Conservation (phyloP, 1,140 invertebrate species). For the Apolygus lucorum region DNA sequence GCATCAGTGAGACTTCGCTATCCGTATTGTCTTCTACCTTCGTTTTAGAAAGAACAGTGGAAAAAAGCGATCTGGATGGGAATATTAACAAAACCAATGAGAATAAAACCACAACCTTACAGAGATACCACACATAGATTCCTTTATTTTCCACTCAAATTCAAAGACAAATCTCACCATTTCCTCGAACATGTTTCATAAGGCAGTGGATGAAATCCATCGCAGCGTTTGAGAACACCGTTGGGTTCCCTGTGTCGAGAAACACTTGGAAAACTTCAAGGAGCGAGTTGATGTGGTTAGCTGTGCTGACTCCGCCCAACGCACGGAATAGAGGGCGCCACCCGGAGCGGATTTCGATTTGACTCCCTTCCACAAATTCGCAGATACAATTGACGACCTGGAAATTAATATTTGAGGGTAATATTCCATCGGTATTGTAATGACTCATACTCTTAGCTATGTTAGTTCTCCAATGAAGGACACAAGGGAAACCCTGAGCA, state of each 20-base stretch:
- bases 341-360: constrained; percentile 82
- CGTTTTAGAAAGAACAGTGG: no score
- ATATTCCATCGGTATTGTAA: no score
- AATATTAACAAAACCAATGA: no score
- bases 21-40: no score
- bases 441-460: no score
- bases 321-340: constrained; percentile 90
- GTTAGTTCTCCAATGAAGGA: no score
- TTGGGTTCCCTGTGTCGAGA: constrained; percentile 79
- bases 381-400: constrained; percentile 91
- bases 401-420: no score
- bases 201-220: constrained; percentile 87
- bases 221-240: constrained; percentile 88
- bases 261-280: constrained; percentile 90
- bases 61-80: no score
- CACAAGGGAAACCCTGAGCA: no score
- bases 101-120: not conserved
- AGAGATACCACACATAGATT: not conserved
- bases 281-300: constrained; percentile 55
- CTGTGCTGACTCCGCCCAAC: constrained; percentile 64
- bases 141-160: not conserved
- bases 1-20: no score
- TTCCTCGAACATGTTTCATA: constrained; percentile 54
- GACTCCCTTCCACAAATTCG: constrained; percentile 88
- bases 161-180: constrained; percentile 40